Base-by-base conservation (phyloP, 2,888 invertebrate species). In the Drosophila histrio region DNA sequence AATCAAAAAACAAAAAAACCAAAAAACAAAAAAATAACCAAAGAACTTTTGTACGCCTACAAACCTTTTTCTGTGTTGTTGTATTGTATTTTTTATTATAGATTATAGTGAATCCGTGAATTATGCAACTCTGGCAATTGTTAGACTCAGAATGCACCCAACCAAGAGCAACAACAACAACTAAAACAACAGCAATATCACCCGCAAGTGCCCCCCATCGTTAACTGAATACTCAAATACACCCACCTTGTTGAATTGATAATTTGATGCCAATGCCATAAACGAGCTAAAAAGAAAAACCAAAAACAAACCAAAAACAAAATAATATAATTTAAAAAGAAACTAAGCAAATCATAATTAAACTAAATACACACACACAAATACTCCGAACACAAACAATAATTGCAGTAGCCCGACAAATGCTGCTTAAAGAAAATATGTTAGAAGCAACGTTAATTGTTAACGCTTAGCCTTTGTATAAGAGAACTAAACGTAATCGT, bases 71-170 rank as follows among this genome's bases (percentile, higher is more conserved):
- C 71, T 75, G 79, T 77, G 76, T 88, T 81, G 79, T 74, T 88
- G 75, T 84, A 73, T 69, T 75, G 66, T 78, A 70, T 82, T 63
- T 87, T 86, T 83, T 81, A 72, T 87, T 88, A 77, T 87, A 87
- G 82, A 83, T 83, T 72, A 87, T 83, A 83, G 86, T 64, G 88
- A 83, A 73, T 85, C 88, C 88, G 82, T 83, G 82, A 83, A 87
- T 83, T 87, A 87, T 83, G 82, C 82, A 83, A 87, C 82, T 83
- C 86, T 81, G 82, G 86, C 82, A 85, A 82, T 82, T 85, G 86
- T 83, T 83, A 83, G 50, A 73, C 75, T 74, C 87, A 80, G 66
- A 73, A 81, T 86, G 80, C 87, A 83, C 80, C 82, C 87, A 72
- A 78, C 65, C 67, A 72, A 64, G 63, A 66, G 67, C 73, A 72